phyloP scores from a whole-genome alignment of 1,140 invertebrate genomes.

The Elysia chlorotica region DNA sequence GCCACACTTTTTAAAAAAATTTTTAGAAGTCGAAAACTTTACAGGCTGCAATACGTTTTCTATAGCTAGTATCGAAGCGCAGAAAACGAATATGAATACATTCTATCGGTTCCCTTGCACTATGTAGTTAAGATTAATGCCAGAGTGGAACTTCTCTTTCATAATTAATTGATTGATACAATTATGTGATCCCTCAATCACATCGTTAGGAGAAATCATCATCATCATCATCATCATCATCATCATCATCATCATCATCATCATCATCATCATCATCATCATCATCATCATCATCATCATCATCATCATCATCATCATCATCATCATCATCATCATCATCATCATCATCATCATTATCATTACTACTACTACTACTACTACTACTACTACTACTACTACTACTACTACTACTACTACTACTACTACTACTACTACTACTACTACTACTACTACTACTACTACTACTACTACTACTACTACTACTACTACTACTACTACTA shows the following conservation, averaged over 20 bases:
- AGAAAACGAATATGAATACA: no score
- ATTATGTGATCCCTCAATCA: no score
- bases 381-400: conserved; percentile 12
- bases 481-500: conserved; percentile 8
- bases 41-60: no score
- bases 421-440: conserved; percentile 20
- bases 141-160: no score
- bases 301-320: conserved; percentile 9
- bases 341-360: background rate
- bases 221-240: background rate
- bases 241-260: background rate
- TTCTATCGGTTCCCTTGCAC: no score
- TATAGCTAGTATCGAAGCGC: no score
- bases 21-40: no score
- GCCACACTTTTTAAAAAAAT: no score
- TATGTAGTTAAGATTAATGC: no score
- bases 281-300: conserved; percentile 5
- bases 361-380: background rate
- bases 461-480: conserved; percentile 8
- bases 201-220: background rate
- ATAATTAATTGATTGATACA: no score
- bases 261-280: background rate
- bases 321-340: conserved; percentile 2
- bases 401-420: conserved; percentile 13
- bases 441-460: conserved; percentile 19